phyloP scores from a whole-genome alignment of 2,113 vertebrate genomes.

The Dinomys branickii region DNA sequence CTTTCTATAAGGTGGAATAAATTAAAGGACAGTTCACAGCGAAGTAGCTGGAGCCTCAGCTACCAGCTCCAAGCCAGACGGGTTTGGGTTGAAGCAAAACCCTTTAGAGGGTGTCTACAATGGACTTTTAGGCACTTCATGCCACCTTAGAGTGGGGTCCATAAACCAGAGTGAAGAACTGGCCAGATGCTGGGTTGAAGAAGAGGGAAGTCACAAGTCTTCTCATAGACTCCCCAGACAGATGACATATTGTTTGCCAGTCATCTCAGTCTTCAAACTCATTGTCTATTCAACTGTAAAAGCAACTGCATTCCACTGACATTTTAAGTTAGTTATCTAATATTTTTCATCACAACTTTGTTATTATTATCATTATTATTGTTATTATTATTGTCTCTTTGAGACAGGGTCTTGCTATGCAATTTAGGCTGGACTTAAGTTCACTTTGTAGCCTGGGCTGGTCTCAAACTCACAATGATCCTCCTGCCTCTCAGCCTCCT shows the following conservation, averaged over 20 bases:
- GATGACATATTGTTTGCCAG: too few relatives aligned
- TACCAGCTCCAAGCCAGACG: fast-evolving
- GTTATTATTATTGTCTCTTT: too few relatives aligned
- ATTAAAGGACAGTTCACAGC: background rate
- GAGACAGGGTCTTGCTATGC: too few relatives aligned
- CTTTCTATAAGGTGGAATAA: background rate
- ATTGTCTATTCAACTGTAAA: fast-evolving
- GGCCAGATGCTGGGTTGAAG: background rate
- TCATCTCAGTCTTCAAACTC: background rate
- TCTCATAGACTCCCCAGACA: fast-evolving
- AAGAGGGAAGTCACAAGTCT: background rate
- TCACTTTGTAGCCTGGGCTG: too few relatives aligned
- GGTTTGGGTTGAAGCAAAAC: fast-evolving
- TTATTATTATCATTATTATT: too few relatives aligned
- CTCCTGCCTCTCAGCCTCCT: too few relatives aligned
- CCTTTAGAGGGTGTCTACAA: fast-evolving
- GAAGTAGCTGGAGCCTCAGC: background rate
- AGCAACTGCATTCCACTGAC: background rate
- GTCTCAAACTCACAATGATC: too few relatives aligned
- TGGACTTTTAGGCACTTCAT: fast-evolving
- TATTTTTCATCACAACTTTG: too few relatives aligned
- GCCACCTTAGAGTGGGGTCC: background rate
- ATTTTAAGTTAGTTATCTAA: background rate
- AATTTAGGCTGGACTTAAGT: too few relatives aligned
- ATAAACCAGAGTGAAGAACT: background rate